phyloP scores from a whole-genome alignment of 64 coral and sea anemone genomes.

The Anthopleura sola region DNA sequence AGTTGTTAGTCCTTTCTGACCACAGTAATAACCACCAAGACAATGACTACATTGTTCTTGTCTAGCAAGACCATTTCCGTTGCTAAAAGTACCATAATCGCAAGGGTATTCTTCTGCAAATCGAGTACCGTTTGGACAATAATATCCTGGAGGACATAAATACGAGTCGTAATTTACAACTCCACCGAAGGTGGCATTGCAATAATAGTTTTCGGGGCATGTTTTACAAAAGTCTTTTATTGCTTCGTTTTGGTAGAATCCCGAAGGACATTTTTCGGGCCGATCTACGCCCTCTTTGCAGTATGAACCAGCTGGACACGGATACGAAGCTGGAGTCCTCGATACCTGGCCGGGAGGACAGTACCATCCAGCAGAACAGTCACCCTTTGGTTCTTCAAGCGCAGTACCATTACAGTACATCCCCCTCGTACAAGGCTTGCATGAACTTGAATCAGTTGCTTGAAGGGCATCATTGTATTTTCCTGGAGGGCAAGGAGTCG shows the following conservation, averaged over 20 bases:
- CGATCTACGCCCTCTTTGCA: slow-evolving; percentile 61
- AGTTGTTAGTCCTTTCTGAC: slow-evolving; percentile 65
- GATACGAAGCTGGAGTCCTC: slow-evolving; percentile 56
- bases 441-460: slow-evolving; percentile 62
- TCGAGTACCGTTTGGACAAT: slow-evolving; percentile 82
- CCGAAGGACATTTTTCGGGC: slow-evolving; percentile 74
- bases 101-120: slow-evolving; percentile 80
- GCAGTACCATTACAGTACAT: slow-evolving; percentile 88
- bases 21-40: slow-evolving; percentile 84
- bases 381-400: slow-evolving; percentile 58
- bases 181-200: slow-evolving; percentile 78
- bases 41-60: slow-evolving; percentile 78
- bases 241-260: slow-evolving; percentile 72
- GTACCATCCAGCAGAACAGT: slow-evolving; percentile 82
- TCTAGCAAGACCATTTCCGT: slow-evolving; percentile 58
- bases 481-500: slow-evolving; percentile 75
- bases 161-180: slow-evolving; percentile 66
- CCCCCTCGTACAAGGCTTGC: slow-evolving; percentile 70
- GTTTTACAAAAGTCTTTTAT: slow-evolving; percentile 63
- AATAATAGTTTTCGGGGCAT: slow-evolving; percentile 88
- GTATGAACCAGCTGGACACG: slow-evolving; percentile 62
- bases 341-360: slow-evolving; percentile 81
- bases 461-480: slow-evolving; percentile 61
- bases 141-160: slow-evolving; percentile 75
- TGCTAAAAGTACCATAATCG: slow-evolving; percentile 85